These are phyloP conservation scores for Erythrocebus patas DNA, from an alignment of 2,113 vertebrate species.

Conservation along the genomic window DNA sequence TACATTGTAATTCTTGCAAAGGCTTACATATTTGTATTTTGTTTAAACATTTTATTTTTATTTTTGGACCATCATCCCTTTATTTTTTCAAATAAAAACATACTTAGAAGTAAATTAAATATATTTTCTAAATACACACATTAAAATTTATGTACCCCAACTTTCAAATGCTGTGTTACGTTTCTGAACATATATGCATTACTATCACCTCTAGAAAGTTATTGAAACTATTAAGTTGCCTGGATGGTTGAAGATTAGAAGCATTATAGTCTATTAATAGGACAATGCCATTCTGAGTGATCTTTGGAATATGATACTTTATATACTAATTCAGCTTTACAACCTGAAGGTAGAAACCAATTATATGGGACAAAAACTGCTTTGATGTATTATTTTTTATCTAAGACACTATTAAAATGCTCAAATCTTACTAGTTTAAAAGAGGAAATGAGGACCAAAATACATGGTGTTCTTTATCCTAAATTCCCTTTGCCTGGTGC, in stretches of 20 bases:
- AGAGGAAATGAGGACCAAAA: neutral
- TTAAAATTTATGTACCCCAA: neutral
- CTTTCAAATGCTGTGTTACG: neutral
- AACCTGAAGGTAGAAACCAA: neutral
- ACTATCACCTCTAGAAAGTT: neutral
- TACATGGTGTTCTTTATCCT: neutral
- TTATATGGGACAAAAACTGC: neutral
- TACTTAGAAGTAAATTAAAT: slow-evolving; percentile 47
- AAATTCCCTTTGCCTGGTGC: neutral
- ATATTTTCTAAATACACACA: neutral
- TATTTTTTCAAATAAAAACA: slow-evolving; percentile 64
- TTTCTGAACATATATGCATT: neutral
- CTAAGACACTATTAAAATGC: neutral
- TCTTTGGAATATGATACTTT: neutral
- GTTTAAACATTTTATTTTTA: neutral
- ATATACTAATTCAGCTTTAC: neutral
- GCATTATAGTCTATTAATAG: neutral
- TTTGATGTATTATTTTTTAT: neutral
- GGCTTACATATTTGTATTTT: slow-evolving; percentile 14
- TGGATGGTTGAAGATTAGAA: neutral
- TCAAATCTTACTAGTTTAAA: neutral
- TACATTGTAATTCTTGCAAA: slow-evolving; percentile 38
- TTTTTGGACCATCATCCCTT: slow-evolving; percentile 53
- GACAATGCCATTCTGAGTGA: neutral
- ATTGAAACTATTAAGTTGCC: neutral